Conservation (phyloP, 2,797 vertebrate genomes). For the Lepus oiostolus region DNA sequence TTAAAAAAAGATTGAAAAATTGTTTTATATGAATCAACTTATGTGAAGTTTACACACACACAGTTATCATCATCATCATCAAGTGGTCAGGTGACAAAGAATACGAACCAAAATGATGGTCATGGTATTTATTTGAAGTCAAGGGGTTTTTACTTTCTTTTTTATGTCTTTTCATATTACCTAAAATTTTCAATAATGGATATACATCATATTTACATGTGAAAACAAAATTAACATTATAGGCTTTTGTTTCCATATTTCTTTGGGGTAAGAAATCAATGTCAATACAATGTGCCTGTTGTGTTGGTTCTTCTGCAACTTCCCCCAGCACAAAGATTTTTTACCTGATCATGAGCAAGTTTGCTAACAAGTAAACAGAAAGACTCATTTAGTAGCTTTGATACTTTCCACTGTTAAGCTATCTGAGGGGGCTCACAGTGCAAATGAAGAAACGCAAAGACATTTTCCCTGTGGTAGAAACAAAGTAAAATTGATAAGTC, state of each 20-base stretch:
- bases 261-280: background rate
- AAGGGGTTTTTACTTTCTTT: background rate
- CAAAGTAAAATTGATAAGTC: background rate
- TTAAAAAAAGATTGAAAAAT: background rate
- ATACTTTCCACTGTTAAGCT: background rate
- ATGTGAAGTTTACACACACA: background rate
- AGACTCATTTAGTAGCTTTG: background rate
- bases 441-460: background rate
- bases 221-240: background rate
- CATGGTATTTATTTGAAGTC: background rate
- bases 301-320: background rate
- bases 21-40: background rate
- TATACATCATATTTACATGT: constrained; percentile 9
- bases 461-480: background rate
- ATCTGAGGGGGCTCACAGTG: background rate
- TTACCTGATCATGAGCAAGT: background rate
- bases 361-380: background rate
- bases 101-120: background rate
- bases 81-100: background rate
- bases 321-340: background rate
- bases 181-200: background rate
- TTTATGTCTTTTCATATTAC: background rate
- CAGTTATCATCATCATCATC: background rate
- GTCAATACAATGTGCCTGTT: background rate
- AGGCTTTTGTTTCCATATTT: background rate